Evolutionary conservation across 2,113 vertebrate genomes (phyloP), one percentile per base, ranked within the genome.

Genomic region (Podarcis cretensis): DNA sequence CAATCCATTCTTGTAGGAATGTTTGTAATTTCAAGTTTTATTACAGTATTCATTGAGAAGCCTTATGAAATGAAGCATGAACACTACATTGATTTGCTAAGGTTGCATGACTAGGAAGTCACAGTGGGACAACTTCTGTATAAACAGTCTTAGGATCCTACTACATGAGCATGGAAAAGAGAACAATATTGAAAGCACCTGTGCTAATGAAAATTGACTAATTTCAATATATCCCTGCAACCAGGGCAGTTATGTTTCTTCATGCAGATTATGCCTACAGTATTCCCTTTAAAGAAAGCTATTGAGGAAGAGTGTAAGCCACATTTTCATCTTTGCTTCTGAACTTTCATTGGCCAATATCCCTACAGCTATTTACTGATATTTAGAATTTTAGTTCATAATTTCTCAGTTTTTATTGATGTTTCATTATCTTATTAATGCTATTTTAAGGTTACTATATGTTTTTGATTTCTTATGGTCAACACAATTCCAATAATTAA

Each of bases 401-500:
- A 43, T 48, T 80, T 57, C 2, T 23, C 20, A 30, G 40, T 7
- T 69, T 57, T 79, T 69, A 68, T 40, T 35, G n/a, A 10, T n/a
- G 54, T 87, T 87, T 85, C 83, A 40, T 85, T 40, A 12, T 65
- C 66, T 73, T 73, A 32, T 85, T 79, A 54, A 48, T 48, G 66
- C 12, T 37, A 20, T 30, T 18, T 79, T 68, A 30, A n/a, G 21
- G 30, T 57, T 80, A 80, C 71, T 59, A 27, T 81, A 79, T 68
- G 57, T 30, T 12, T 87, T 80, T 80, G 7, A 35, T 48, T 79
- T 69, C 68, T 59, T 81, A 13, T 81, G n/a, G n/a, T 77, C 48
- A 81, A 8, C 8, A 57, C 23, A 35, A 63, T 80, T 81, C 18
- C 23, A 71, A 43, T 63, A 75, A 30, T 59, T 59, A 71, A 81